These are phyloP conservation scores for Drosophila eohydei DNA, from an alignment of 2,888 invertebrate species.

Conservation along the genomic window DNA sequence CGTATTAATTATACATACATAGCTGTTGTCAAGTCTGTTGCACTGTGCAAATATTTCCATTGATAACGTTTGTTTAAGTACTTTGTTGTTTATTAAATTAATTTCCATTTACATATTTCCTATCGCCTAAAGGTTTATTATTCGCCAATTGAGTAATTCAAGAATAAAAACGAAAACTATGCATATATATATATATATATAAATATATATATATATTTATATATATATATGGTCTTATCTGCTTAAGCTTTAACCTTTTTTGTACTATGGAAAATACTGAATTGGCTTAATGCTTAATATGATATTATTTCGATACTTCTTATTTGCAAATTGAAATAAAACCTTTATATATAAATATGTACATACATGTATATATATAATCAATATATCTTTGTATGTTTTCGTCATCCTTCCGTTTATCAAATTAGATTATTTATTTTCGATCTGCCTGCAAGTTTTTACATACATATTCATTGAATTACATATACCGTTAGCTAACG, in stretches of 20 bases:
- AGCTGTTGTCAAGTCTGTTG: slow-evolving; percentile 23
- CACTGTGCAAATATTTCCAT: slow-evolving; percentile 9
- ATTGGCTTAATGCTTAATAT: neutral
- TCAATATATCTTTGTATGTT: neutral
- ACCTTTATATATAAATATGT: neutral
- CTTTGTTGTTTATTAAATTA: slow-evolving; percentile 8
- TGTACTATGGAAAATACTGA: neutral
- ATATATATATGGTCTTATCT: neutral
- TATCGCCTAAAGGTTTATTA: neutral
- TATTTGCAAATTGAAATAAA: too few relatives aligned
- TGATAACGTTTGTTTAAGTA: neutral
- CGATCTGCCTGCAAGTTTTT: neutral
- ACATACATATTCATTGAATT: neutral
- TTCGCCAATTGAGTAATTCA: too few relatives aligned
- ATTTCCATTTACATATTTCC: neutral
- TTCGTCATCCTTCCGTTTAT: neutral
- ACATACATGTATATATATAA: neutral
- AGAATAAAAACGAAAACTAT: too few relatives aligned
- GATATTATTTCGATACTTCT: neutral
- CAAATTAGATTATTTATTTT: neutral
- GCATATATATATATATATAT: too few relatives aligned
- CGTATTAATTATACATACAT: slow-evolving; percentile 10
- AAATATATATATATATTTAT: neutral
- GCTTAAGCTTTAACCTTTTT: neutral
- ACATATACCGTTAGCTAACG: neutral